A percentile compares a stretch with the other conserved stretches of the same genome.
phyloP scores from a whole-genome alignment of 2,113 vertebrate genomes.

The Chionomys nivalis region DNA sequence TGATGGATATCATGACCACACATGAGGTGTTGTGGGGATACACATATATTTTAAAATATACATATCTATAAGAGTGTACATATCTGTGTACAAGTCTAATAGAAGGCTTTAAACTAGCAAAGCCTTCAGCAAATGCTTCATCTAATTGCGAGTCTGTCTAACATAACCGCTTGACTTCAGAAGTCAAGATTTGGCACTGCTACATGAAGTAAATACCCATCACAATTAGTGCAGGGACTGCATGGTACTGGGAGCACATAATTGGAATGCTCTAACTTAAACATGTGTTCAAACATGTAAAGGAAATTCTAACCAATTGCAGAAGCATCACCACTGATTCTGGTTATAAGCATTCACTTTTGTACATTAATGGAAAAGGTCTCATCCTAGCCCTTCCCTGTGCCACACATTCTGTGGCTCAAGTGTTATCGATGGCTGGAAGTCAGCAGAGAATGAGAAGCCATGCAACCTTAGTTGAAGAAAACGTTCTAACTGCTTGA shows the following conservation, averaged over 20 bases:
- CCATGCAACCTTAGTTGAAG: slow-evolving; percentile 60
- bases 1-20: slow-evolving; percentile 80
- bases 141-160: slow-evolving; percentile 71
- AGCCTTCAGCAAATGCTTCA: slow-evolving; percentile 74
- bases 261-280: slow-evolving; percentile 63
- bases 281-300: slow-evolving; percentile 31
- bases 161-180: slow-evolving; percentile 68
- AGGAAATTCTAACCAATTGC: slow-evolving; percentile 37
- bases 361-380: not conserved
- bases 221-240: slow-evolving; percentile 41
- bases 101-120: slow-evolving; percentile 72
- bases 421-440: slow-evolving; percentile 43
- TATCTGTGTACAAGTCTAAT: slow-evolving; percentile 62
- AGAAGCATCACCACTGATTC: slow-evolving; percentile 24
- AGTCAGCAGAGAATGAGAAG: slow-evolving; percentile 72
- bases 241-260: slow-evolving; percentile 18
- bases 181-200: slow-evolving; percentile 53
- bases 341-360: slow-evolving; percentile 68
- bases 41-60: slow-evolving; percentile 78
- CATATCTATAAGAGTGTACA: slow-evolving; percentile 73
- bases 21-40: slow-evolving; percentile 76
- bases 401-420: not conserved
- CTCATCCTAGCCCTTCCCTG: slow-evolving; percentile 21
- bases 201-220: slow-evolving; percentile 58
- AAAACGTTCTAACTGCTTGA: slow-evolving; percentile 80